Evolutionary conservation across 2,888 invertebrate genomes (phyloP), one percentile per base, ranked within the genome.

Genomic region (Drosophila macrospina): DNA sequence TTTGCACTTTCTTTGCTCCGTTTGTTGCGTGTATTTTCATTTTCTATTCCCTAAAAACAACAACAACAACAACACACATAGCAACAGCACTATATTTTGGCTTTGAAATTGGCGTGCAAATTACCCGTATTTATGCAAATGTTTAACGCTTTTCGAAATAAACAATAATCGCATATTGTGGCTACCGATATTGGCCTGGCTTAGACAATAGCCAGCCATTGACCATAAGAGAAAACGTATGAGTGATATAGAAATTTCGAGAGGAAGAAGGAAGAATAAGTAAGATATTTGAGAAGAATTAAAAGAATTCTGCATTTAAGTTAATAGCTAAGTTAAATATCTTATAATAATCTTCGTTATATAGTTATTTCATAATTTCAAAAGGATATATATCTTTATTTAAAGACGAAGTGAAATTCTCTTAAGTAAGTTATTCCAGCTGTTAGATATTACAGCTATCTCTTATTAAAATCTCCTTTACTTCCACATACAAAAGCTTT

Each of bases 51-150:
- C n/a, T 34, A 20, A 20, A n/a, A n/a, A n/a, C n/a, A n/a, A 20
- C 20, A 20, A 20, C 20, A 20, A 20, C 20, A 20, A 20, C 20
- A 2, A 20, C 20, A 20, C 1, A 2, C 1, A 20, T 2, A 20
- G 3, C 28, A 28, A 6, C 7, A 41, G 57, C 51, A 51, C 44
- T 55, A 39, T 54, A 54, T 41, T 52, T 52, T 28, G 20, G 8
- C 13, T 15, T 11, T 8, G 11, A 52, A 50, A 66, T 73, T 80
- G 48, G 69, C 82, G 73, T 74, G 86, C 63, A 64, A 86, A 83
- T 77, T 13, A 26, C 26, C 26, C 10, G 20, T 68, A 60, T 59
- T 76, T 86, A 86, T 83, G 80, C 60, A 83, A 83, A 86, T 80
- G 24, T 15, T 63, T 41, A 55, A 57, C 54, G 60, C 44, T 48